Percentiles rank a stretch among this genome's conserved stretches.
Conservation (phyloP, 2,888 invertebrate genomes). For the Hydrotaea cyrtoneurina region DNA sequence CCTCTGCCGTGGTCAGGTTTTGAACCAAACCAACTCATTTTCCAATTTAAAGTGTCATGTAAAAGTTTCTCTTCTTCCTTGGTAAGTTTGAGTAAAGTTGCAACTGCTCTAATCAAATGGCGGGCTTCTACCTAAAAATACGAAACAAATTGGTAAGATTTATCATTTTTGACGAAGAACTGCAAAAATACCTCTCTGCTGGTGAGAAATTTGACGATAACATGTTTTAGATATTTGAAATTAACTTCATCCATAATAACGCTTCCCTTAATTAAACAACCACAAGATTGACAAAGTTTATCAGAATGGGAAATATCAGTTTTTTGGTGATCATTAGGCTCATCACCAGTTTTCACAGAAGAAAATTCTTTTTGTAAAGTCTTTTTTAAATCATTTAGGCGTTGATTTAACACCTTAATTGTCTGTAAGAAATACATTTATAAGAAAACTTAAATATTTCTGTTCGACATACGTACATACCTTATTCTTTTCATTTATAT, state of each 20-base stretch:
- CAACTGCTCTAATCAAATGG: conserved; percentile 93
- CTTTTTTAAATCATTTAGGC: conserved; percentile 94
- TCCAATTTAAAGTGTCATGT: conserved; percentile 82
- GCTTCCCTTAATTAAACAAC: conserved; percentile 69
- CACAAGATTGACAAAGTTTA: conserved; percentile 69
- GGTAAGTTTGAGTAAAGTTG: conserved; percentile 90
- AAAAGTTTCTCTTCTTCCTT: conserved; percentile 93
- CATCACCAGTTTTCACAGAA: conserved; percentile 71
- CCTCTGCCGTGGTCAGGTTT: conserved; percentile 83
- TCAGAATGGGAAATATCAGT: conserved; percentile 54
- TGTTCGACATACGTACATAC: conserved; percentile 72
- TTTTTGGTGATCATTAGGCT: conserved; percentile 42
- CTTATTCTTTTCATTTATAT: conserved; percentile 85
- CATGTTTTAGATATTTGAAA: conserved; percentile 94
- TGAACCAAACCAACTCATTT: conserved; percentile 82
- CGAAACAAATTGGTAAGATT: not conserved
- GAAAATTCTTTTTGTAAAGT: conserved; percentile 92
- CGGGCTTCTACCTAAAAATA: conserved; percentile 86
- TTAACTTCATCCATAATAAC: conserved; percentile 86
- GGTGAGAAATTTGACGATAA: conserved; percentile 95
- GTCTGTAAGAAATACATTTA: conserved; percentile 82
- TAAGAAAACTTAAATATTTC: not conserved
- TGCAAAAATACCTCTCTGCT: conserved; percentile 85
- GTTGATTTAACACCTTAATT: conserved; percentile 93
- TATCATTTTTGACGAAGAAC: not conserved